Evolutionary conservation across 2,797 vertebrate genomes (phyloP).

Genomic region (Pteronotus mesoamericanus): DNA sequence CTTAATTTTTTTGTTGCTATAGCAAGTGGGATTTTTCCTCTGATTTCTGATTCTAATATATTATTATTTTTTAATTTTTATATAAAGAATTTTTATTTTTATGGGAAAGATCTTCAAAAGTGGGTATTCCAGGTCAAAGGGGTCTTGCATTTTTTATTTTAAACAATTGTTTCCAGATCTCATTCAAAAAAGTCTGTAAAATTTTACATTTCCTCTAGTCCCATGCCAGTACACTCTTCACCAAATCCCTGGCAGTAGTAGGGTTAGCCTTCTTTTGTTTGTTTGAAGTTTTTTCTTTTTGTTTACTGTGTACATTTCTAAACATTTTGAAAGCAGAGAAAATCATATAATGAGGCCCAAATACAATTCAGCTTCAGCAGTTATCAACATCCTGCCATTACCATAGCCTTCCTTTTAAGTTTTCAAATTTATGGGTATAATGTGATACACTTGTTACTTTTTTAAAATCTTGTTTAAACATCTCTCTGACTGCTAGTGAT

Average conservation of each 20-base stretch:
- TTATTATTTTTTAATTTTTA: background rate
- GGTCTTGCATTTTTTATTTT: background rate
- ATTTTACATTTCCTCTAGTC: background rate
- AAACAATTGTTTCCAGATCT: background rate
- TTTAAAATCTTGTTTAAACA: background rate
- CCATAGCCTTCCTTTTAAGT: background rate
- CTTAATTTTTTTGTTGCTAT: no score
- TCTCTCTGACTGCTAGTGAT: slow-evolving; percentile 31
- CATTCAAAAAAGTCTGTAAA: background rate
- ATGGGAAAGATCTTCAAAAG: background rate
- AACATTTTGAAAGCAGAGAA: background rate
- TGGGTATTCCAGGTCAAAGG: background rate
- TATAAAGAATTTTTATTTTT: background rate
- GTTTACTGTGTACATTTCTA: background rate
- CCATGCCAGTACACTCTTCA: no score
- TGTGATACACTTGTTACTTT: slow-evolving; percentile 18
- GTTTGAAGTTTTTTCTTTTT: background rate
- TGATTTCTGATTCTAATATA: no score
- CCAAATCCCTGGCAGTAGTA: background rate
- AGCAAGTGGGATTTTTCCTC: no score
- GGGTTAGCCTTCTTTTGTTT: background rate
- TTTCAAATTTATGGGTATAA: slow-evolving; percentile 39
- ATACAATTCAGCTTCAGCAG: background rate
- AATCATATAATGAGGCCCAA: background rate
- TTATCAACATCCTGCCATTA: background rate